phyloP scores from a whole-genome alignment of 2,888 invertebrate species.

The Hetaerina titia region DNA sequence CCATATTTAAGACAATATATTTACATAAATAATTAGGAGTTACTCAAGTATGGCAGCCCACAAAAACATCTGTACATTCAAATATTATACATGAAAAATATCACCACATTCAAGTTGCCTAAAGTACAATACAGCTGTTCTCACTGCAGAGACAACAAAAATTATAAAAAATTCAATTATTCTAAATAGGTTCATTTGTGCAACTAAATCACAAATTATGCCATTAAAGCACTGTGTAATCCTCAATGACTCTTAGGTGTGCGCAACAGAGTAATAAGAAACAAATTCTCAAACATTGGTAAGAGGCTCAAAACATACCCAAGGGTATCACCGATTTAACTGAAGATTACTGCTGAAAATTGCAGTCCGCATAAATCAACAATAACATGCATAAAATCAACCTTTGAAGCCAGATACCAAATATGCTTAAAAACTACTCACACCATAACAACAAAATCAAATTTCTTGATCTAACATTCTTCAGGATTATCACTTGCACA shows the following conservation, averaged over 20 bases:
- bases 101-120: conserved; percentile 34
- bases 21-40: conserved; percentile 35
- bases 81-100: conserved; percentile 42
- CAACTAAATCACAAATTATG: conserved; percentile 37
- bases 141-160: neutral
- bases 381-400: conserved; percentile 13
- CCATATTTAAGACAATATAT: conserved; percentile 37
- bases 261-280: conserved; percentile 30
- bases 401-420: neutral
- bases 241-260: conserved; percentile 21
- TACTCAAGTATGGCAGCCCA: conserved; percentile 31
- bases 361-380: neutral
- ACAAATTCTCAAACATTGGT: neutral
- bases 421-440: neutral
- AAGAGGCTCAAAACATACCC: neutral
- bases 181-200: conserved; percentile 13
- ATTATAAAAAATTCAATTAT: neutral
- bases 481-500: conserved; percentile 42
- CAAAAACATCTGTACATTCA: conserved; percentile 24
- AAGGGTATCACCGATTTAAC: neutral
- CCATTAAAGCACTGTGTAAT: conserved; percentile 1
- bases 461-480: conserved; percentile 28
- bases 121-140: neutral
- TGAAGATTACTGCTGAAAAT: neutral
- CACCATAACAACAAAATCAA: neutral